These are phyloP conservation scores for Drosophila ogumai DNA, from an alignment of 1,140 invertebrate genomes.

Conservation along the genomic window DNA sequence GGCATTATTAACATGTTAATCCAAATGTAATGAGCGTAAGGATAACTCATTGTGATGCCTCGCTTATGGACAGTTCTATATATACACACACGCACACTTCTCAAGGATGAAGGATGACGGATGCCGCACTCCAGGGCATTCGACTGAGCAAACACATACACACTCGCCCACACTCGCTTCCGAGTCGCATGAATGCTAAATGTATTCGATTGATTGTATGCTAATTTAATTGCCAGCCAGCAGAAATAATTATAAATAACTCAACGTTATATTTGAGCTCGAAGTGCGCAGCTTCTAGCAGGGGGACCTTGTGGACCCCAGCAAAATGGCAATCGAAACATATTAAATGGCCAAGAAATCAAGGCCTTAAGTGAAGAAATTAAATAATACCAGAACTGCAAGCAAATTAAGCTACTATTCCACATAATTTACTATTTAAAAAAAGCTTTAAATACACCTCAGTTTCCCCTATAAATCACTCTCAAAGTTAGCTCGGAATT, in stretches of 20 bases:
- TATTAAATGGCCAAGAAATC: neutral
- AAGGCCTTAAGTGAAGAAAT: neutral
- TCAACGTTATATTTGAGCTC: constrained; percentile 10
- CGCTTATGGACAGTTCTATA: constrained; percentile 38
- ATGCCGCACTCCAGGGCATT: constrained; percentile 29
- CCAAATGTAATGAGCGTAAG: constrained; percentile 81
- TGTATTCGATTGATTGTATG: constrained; percentile 55
- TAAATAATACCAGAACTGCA: neutral
- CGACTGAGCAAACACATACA: constrained; percentile 6
- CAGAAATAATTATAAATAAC: constrained; percentile 49
- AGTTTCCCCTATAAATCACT: neutral
- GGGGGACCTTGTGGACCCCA: no score
- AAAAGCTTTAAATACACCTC: no score
- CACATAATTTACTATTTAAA: neutral
- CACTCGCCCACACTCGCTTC: constrained; percentile 2
- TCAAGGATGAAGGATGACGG: constrained; percentile 9
- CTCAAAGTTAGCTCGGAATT: neutral
- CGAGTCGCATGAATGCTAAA: constrained; percentile 34
- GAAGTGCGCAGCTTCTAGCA: constrained; percentile 2
- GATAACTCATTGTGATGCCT: constrained; percentile 69
- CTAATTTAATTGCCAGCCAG: constrained; percentile 53
- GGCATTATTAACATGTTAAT: constrained; percentile 81
- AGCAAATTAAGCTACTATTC: neutral
- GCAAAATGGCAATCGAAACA: neutral
- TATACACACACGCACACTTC: neutral